Evolutionary conservation across 2,113 vertebrate genomes (phyloP).

Genomic region (Limanda limanda): DNA sequence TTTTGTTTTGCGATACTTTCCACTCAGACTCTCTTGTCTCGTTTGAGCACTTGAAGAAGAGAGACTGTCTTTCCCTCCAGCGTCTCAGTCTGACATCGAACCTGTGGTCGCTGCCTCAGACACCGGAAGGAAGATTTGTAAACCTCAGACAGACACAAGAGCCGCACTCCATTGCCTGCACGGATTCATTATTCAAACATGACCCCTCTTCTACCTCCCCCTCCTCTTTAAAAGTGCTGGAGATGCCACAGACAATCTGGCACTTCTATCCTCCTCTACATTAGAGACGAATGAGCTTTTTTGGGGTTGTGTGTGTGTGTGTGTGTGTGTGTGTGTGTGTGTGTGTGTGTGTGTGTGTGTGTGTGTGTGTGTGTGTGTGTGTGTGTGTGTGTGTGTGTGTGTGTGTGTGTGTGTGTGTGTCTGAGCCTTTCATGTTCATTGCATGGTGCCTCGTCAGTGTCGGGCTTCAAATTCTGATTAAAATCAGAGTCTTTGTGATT

Average conservation of each 20-base stretch:
- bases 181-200: constrained; percentile 68
- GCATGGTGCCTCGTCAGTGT: constrained; percentile 49
- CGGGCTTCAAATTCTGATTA: constrained; percentile 57
- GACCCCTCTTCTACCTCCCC: constrained; percentile 43
- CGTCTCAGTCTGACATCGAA: constrained; percentile 13
- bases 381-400: constrained; percentile 3
- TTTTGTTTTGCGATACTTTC: neutral
- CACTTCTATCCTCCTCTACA: constrained; percentile 17
- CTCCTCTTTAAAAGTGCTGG: constrained; percentile 5
- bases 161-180: constrained; percentile 31
- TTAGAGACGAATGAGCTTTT: constrained; percentile 50
- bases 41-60: neutral
- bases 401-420: constrained; percentile 18
- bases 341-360: constrained; percentile 17
- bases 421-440: constrained; percentile 54
- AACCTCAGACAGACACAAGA: constrained; percentile 10
- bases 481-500: constrained; percentile 50
- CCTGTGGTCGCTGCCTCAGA: constrained; percentile 16
- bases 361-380: constrained; percentile 5
- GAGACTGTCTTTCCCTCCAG: neutral
- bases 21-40: neutral
- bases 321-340: constrained; percentile 9
- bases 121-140: constrained; percentile 17
- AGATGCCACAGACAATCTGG: constrained; percentile 43
- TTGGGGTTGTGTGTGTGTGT: neutral